Conservation (phyloP, 2,113 vertebrate genomes). For the Orthonyx spaldingii region DNA sequence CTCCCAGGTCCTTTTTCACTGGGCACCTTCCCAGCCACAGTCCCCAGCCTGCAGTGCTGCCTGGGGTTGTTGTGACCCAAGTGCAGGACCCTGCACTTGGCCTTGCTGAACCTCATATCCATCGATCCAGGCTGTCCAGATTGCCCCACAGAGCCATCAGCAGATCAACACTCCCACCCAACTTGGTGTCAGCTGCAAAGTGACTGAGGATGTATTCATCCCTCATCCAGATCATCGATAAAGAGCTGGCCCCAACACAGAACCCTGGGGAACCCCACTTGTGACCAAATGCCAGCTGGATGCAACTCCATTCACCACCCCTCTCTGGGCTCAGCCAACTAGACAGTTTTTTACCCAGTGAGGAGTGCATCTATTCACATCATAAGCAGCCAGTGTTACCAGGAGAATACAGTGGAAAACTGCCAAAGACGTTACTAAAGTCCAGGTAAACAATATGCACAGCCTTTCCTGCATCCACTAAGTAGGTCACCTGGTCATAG, state of each 20-base stretch:
- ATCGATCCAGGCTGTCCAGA: background rate
- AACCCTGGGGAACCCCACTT: background rate
- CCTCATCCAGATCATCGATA: background rate
- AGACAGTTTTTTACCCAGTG: background rate
- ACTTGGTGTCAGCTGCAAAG: background rate
- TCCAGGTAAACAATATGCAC: background rate
- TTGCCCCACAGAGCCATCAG: background rate
- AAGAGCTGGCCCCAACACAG: background rate
- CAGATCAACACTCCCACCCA: background rate
- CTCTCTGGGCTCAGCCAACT: background rate
- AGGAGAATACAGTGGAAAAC: background rate
- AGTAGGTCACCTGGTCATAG: background rate
- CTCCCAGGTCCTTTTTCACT: accelerated
- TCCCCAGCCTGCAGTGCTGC: background rate
- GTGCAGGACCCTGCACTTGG: background rate
- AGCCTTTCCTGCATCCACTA: background rate
- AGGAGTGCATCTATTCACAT: background rate
- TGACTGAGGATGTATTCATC: background rate
- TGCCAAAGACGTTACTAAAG: background rate
- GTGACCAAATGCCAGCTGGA: background rate
- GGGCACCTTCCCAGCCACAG: accelerated
- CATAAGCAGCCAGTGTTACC: background rate
- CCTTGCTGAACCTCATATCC: background rate
- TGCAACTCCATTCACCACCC: background rate
- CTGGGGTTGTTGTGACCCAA: background rate